Base-by-base conservation (phyloP, 2,113 vertebrate genomes). In the Anas platyrhynchos region DNA sequence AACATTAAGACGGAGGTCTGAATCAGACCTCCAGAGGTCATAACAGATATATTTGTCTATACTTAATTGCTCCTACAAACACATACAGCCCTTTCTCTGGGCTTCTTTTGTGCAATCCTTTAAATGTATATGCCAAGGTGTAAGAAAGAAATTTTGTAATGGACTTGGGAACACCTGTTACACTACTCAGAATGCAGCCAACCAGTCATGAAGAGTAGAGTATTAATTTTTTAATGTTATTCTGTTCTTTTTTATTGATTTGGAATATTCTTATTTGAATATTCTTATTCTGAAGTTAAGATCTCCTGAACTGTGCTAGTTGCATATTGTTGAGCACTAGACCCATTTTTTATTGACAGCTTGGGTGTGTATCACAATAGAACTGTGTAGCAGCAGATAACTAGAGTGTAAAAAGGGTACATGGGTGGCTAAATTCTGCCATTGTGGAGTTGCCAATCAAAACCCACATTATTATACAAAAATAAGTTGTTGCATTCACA, bases 371-470 rank as follows among this genome's bases (percentile, higher is more conserved):
- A 63, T 3, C 16, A 79, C 81, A 84, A 31, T 4, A 46, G 66
- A 77, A 18, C 6, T 26, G 34, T 52, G 34, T 7, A 74, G 50
- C 46, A 91, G 75, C 34, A 82, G 76, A 91, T 52, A 89, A 85
- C 54, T 25, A 43, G 34, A 32, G 65, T 79, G n/a, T 78, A 27
- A 88, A 71, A 66, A 44, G 6, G 22, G 32, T 56, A 43, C 22
- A 46, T 16, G 69, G 80, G 43, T 50, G 56, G 87, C 69, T 94
- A 93, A 76, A 84, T 91, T 91, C 76, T 83, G 44, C 73, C 75
- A 78, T 90, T 95, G 89, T 93, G 32, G 52, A 66, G 59, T 23
- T 94, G 88, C 67, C 93, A 89, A 87, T 96, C 90, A 92, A 95
- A 95, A 43, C 68, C 79, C 83, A 91, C 79, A 38, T 94, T 83